Percentiles rank a stretch among this genome's conserved stretches.
Evolutionary conservation across 2,113 vertebrate genomes (phyloP).

Genomic region (Oenanthe oenanthe): DNA sequence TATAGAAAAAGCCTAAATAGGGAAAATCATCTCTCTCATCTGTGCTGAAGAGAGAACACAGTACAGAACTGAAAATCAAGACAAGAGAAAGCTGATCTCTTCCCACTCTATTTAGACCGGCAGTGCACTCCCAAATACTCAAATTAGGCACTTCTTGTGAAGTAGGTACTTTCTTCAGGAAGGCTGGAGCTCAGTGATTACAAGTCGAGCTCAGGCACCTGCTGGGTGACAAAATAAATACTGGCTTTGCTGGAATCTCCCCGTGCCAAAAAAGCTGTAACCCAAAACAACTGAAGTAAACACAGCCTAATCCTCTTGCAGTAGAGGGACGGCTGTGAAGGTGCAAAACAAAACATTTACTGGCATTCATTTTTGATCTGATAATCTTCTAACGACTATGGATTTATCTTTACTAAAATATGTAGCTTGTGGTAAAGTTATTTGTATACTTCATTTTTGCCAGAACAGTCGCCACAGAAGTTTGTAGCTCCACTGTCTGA

Average conservation of each 20-base stretch:
- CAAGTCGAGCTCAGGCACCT: not conserved
- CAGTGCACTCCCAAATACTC: fast-evolving
- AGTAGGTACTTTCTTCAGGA: not conserved
- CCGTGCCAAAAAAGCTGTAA: not conserved
- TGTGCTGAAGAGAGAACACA: not conserved
- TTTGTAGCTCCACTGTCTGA: not conserved
- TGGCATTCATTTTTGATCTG: not conserved
- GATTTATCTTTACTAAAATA: not conserved
- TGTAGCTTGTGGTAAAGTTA: not conserved
- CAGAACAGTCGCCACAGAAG: not conserved
- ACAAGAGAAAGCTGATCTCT: not conserved
- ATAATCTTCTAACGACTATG: not conserved
- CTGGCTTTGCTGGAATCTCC: not conserved
- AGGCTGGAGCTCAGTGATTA: not conserved
- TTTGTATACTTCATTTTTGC: not conserved
- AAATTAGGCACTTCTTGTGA: not conserved
- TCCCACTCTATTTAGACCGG: not conserved
- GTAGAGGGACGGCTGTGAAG: not conserved
- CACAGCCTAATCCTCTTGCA: not conserved
- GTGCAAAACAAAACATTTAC: not conserved
- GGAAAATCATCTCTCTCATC: not conserved
- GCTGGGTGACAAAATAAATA: not conserved
- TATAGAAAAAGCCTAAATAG: not conserved
- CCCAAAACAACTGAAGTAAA: not conserved
- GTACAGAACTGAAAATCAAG: not conserved